These are phyloP conservation scores for Cynopterus sphinx DNA, from an alignment of 2,797 vertebrate genomes.

Conservation along the genomic window DNA sequence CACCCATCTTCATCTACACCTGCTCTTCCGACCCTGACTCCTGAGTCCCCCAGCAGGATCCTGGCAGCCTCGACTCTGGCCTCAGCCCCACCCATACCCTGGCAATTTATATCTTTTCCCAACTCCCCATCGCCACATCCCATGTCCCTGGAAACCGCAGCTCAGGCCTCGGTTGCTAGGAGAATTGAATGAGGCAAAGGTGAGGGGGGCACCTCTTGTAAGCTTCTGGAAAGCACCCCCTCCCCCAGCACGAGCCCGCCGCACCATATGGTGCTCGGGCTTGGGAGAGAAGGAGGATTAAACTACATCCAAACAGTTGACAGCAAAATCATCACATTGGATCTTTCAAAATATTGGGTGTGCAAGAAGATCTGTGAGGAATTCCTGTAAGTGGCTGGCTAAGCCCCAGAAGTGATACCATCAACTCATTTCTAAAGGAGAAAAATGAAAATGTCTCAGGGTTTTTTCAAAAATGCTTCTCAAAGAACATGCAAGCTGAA, in stretches of 20 bases:
- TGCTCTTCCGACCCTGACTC: neutral
- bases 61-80: neutral
- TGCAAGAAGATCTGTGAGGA: neutral
- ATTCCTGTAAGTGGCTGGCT: accelerated
- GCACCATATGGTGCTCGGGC: neutral
- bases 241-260: accelerated
- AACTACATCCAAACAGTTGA: neutral
- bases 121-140: neutral
- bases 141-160: constrained; percentile 53
- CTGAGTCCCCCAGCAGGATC: neutral
- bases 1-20: neutral
- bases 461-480: neutral
- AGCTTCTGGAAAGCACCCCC: neutral
- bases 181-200: constrained; percentile 32
- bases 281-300: neutral
- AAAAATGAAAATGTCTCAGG: neutral
- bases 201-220: neutral
- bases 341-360: constrained; percentile 13
- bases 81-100: neutral
- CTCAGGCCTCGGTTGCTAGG: constrained; percentile 61
- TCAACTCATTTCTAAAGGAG: neutral
- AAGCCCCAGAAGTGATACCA: neutral
- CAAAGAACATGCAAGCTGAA: neutral
- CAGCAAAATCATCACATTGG: neutral
- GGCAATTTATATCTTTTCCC: neutral